Conservation (phyloP, 2,888 invertebrate species). For the Unio pictorum region DNA sequence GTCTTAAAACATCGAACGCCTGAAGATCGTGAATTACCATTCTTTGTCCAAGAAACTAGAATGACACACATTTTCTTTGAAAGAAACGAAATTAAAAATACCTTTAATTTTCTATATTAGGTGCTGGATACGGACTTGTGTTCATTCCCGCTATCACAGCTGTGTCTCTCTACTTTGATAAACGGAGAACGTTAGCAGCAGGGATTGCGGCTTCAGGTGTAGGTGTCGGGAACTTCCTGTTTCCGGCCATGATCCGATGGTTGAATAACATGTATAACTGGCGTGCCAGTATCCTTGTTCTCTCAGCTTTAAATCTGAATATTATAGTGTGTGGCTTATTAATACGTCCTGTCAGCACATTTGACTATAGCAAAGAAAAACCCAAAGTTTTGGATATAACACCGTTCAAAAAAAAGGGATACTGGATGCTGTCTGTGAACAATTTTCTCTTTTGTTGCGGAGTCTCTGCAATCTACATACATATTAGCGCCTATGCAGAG, state of each 20-base stretch:
- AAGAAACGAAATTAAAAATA: background rate
- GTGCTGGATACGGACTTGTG: conserved; percentile 49
- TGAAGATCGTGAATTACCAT: too few relatives aligned
- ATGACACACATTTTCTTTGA: background rate
- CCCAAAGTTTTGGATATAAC: conserved; percentile 34
- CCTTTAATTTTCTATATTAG: conserved; percentile 26
- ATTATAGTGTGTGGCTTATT: conserved; percentile 44
- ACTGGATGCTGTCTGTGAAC: conserved; percentile 39
- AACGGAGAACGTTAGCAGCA: conserved; percentile 42
- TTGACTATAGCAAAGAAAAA: conserved; percentile 22
- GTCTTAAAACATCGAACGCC: too few relatives aligned
- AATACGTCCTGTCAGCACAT: conserved; percentile 37
- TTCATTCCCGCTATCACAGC: conserved; percentile 47
- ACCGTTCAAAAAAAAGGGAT: conserved; percentile 42
- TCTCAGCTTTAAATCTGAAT: conserved; percentile 47
- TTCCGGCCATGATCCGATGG: conserved; percentile 46
- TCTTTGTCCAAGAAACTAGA: too few relatives aligned
- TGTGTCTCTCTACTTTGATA: conserved; percentile 51
- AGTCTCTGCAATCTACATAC: conserved; percentile 48
- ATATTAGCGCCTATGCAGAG: conserved; percentile 44
- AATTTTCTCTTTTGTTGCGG: conserved; percentile 49
- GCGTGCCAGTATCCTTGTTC: conserved; percentile 47
- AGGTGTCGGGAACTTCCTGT: conserved; percentile 52
- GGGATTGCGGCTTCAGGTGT: conserved; percentile 53
- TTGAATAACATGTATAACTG: conserved; percentile 46